Evolutionary conservation across 2,797 vertebrate species (phyloP).

Genomic region (Remorina albescens): DNA sequence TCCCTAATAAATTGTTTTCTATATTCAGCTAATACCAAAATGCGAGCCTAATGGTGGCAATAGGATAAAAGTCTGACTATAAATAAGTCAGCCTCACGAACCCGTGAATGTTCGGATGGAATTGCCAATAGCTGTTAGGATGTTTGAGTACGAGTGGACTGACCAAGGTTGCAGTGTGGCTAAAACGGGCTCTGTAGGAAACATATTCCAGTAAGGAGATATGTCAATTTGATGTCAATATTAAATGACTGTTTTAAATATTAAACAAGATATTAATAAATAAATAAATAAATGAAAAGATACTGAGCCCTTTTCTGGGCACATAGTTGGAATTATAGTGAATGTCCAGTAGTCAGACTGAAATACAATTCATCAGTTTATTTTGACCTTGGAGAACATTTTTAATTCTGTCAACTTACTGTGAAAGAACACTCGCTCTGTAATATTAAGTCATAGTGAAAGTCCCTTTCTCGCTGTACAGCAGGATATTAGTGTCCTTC

Average conservation of each 20-base stretch:
- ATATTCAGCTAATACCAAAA: too few relatives aligned
- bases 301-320: background rate
- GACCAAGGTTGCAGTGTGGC: background rate
- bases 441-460: conserved; percentile 30
- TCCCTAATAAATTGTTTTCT: too few relatives aligned
- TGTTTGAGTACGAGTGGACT: background rate
- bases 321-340: background rate
- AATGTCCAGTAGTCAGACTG: background rate
- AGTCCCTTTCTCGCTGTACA: background rate
- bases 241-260: background rate
- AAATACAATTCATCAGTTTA: background rate
- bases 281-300: background rate
- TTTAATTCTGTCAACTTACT: background rate
- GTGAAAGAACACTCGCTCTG: conserved; percentile 8
- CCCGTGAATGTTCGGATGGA: background rate
- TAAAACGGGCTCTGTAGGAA: background rate
- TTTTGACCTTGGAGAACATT: conserved; percentile 12
- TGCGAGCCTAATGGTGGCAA: too few relatives aligned
- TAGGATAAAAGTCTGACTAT: too few relatives aligned
- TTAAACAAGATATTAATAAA: background rate
- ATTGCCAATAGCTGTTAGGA: background rate
- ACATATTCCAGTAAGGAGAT: too few relatives aligned
- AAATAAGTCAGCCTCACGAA: too few relatives aligned
- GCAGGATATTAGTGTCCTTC: conserved; percentile 24
- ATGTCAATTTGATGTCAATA: background rate